phyloP scores from a whole-genome alignment of 2,113 vertebrate genomes.

The Jacana jacana region DNA sequence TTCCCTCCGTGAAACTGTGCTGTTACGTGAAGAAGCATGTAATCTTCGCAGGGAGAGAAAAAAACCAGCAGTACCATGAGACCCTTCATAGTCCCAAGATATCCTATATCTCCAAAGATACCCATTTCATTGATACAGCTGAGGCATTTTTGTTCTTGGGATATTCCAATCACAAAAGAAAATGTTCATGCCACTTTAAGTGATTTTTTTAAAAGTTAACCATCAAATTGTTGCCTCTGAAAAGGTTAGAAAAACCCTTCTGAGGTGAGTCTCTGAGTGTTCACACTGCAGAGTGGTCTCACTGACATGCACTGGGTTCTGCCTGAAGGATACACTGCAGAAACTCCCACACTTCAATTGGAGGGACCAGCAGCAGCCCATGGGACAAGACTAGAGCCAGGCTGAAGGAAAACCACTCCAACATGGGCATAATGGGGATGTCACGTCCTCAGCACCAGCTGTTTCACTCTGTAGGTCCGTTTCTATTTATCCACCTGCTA shows the following conservation, averaged over 20 bases:
- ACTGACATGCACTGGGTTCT: accelerated
- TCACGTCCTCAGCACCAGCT: background rate
- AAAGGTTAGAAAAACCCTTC: background rate
- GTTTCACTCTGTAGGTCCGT: background rate
- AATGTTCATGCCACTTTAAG: background rate
- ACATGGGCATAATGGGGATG: accelerated
- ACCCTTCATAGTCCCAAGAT: background rate
- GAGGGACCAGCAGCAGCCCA: background rate
- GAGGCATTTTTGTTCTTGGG: background rate
- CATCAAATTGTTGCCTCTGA: background rate
- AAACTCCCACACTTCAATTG: background rate
- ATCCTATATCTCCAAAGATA: background rate
- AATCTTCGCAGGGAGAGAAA: background rate
- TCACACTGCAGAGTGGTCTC: accelerated
- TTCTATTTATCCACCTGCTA: background rate
- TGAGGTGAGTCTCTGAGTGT: background rate
- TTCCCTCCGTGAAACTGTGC: background rate
- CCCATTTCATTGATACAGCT: background rate
- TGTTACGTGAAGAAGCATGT: background rate
- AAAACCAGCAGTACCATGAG: background rate
- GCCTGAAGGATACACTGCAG: background rate
- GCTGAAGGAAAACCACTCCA: background rate
- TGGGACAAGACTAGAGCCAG: background rate
- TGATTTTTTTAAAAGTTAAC: background rate
- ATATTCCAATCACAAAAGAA: background rate